Percentiles rank a stretch among this genome's conserved stretches.
Conservation (phyloP, 35 echinoderm and acorn worm genomes). For the Acanthaster planci region DNA sequence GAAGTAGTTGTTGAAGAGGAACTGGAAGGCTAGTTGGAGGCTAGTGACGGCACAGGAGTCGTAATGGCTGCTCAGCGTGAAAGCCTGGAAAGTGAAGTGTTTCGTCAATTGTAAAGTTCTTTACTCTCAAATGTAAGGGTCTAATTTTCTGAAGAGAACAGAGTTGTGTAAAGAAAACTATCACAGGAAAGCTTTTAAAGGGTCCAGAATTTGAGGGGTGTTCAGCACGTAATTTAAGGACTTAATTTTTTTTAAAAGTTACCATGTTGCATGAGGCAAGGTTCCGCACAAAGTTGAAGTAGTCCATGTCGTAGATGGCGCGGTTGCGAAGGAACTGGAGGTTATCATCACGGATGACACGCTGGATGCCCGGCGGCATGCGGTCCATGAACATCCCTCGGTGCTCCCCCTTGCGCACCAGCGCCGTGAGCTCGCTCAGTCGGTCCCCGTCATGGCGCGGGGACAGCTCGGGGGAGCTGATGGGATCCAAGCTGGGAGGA, state of each 20-base stretch:
- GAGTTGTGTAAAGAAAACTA: not conserved
- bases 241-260: slow-evolving; percentile 23
- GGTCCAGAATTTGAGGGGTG: too few species aligned
- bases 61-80: slow-evolving; percentile 38
- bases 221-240: too few species aligned
- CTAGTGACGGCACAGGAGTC: slow-evolving; percentile 60
- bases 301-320: slow-evolving; percentile 82
- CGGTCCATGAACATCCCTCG: slow-evolving; percentile 86
- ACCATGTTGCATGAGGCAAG: slow-evolving; percentile 91
- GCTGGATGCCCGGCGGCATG: slow-evolving; percentile 87
- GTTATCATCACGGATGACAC: slow-evolving; percentile 78
- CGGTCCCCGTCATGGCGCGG: slow-evolving; percentile 78
- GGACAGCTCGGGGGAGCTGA: slow-evolving; percentile 91
- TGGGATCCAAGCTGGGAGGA: slow-evolving; percentile 57
- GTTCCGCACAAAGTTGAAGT: slow-evolving; percentile 85
- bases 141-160: too few species aligned
- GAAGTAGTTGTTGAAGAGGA: slow-evolving; percentile 84
- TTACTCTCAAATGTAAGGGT: too few species aligned
- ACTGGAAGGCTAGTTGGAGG: slow-evolving; percentile 75
- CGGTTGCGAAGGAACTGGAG: slow-evolving; percentile 81
- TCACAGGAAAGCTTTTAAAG: not conserved
- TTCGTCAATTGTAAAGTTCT: too few species aligned
- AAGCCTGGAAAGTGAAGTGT: not conserved
- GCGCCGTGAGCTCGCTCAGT: slow-evolving; percentile 81
- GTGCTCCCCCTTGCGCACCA: slow-evolving; percentile 88